Base-by-base conservation (phyloP, 1,140 invertebrate species). In the Lycorma delicatula region DNA sequence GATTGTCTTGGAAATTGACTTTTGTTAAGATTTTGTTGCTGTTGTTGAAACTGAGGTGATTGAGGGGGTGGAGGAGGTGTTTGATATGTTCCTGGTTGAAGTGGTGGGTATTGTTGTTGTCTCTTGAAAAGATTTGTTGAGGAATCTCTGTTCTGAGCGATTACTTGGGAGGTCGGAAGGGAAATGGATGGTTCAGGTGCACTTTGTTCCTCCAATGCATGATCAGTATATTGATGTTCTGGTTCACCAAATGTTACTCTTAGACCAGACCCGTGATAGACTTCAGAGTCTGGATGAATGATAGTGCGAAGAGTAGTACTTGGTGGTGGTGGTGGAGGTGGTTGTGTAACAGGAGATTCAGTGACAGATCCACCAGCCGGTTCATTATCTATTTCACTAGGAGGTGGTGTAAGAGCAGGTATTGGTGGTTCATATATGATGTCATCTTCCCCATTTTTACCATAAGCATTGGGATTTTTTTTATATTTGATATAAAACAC, bases 401-500 rank as follows among this genome's bases (percentile, higher is more conserved):
- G 79, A 13, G 81, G 75, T 1, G 83, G 84, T 1, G 84, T 82
- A 3, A 87, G 73, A 9, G 86, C 87, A 1, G 85, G 82, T 22
- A 89, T 73, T 0, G 88, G 87, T 59, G 80, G 75, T 53, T 91
- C 88, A 62, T 90, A 87, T 20, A 89, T 77, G 2, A 91, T 80
- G 7, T 66, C 63, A 38, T 63, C 63, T 55, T 91, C 81, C 13
- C 61, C 64, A 27, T 63, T 34, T 18, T 66, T 65, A 1, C 66
- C 66, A 23, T 64, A 61, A 5, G 64, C 58, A 23, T 61, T 50
- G 0, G 66, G 79, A 23, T 84, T 86, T 69, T 91, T 89, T 61
- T 89, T 86, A 66, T 92, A 92, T 68, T 91, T 91, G 0, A 92
- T 88, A 65, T 92, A 92, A 68, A 90, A 92, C 2, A 92, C 89